phyloP scores from a whole-genome alignment of 2,113 vertebrate species.

The Thalassarche chlororhynchos region DNA sequence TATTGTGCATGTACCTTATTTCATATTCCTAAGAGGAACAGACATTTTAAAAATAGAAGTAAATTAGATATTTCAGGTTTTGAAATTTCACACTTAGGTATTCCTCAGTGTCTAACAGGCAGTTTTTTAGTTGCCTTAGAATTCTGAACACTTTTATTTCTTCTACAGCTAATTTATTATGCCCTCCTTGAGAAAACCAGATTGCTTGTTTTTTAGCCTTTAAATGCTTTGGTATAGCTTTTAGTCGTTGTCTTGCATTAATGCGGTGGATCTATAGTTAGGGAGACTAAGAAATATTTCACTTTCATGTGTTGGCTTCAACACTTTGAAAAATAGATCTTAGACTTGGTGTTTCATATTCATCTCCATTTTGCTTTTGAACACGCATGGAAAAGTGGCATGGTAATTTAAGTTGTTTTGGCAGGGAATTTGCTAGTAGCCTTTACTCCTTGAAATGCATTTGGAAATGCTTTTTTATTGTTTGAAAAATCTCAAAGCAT shows the following conservation, averaged over 20 bases:
- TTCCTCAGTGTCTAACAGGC: constrained; percentile 54
- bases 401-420: constrained; percentile 60
- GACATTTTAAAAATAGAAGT: constrained; percentile 19
- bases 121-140: constrained; percentile 60
- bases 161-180: constrained; percentile 74
- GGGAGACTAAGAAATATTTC: constrained; percentile 54
- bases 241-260: constrained; percentile 69
- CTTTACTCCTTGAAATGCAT: constrained; percentile 30
- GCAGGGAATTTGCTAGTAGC: constrained; percentile 18
- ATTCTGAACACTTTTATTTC: constrained; percentile 73
- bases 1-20: neutral
- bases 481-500: constrained; percentile 17
- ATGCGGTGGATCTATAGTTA: constrained; percentile 57
- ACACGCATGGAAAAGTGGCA: constrained; percentile 15
- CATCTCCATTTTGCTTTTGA: constrained; percentile 57
- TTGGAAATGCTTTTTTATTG: constrained; percentile 22
- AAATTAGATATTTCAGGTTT: constrained; percentile 37
- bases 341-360: constrained; percentile 62
- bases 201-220: constrained; percentile 66
- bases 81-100: constrained; percentile 62
- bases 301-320: constrained; percentile 51
- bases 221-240: constrained; percentile 64
- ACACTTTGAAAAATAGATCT: constrained; percentile 69
- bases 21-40: neutral
- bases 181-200: constrained; percentile 68